Conservation (phyloP, 37 sponge, comb jelly and placozoan species). For the Chondrilla cf. caribensis region DNA sequence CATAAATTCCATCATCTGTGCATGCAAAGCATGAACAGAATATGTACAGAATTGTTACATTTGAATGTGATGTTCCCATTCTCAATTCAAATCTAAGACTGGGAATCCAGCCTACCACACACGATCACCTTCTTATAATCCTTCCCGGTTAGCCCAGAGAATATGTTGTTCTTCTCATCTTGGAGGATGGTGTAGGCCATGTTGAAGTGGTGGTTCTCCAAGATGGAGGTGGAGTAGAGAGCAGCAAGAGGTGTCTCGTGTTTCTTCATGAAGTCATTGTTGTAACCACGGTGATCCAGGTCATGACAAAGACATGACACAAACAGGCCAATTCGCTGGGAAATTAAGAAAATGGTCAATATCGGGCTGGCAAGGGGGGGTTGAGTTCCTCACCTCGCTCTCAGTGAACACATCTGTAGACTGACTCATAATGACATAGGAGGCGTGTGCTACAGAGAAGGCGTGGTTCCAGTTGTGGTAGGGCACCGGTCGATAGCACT, state of each 20-base stretch:
- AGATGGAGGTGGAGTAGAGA: slow-evolving; percentile 52
- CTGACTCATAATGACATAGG: slow-evolving; percentile 48
- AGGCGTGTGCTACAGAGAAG: slow-evolving; percentile 68
- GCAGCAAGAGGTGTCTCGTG: slow-evolving; percentile 44
- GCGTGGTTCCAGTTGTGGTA: slow-evolving; percentile 90
- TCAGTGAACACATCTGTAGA: slow-evolving; percentile 32
- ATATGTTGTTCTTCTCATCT: slow-evolving; percentile 45
- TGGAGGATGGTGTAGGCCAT: slow-evolving; percentile 42
- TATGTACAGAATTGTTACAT: too few species aligned
- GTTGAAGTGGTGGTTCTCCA: slow-evolving; percentile 74
- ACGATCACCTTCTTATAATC: slow-evolving; percentile 53
- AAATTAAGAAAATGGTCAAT: neutral
- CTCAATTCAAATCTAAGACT: too few species aligned
- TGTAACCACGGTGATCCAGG: slow-evolving; percentile 70
- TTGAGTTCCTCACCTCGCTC: slow-evolving; percentile 37
- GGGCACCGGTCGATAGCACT: slow-evolving; percentile 58
- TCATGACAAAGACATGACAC: slow-evolving; percentile 64
- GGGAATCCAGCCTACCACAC: too few species aligned
- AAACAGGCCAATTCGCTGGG: slow-evolving; percentile 49
- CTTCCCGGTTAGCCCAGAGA: slow-evolving; percentile 11
- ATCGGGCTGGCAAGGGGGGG: neutral
- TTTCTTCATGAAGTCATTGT: slow-evolving; percentile 43
- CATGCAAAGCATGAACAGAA: neutral
- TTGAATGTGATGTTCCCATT: too few species aligned
- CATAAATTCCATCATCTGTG: slow-evolving; percentile 41